A percentile compares a stretch with the other conserved stretches of the same genome.
phyloP scores from a whole-genome alignment of 2,113 vertebrate species.

The Seriola quinqueradiata region DNA sequence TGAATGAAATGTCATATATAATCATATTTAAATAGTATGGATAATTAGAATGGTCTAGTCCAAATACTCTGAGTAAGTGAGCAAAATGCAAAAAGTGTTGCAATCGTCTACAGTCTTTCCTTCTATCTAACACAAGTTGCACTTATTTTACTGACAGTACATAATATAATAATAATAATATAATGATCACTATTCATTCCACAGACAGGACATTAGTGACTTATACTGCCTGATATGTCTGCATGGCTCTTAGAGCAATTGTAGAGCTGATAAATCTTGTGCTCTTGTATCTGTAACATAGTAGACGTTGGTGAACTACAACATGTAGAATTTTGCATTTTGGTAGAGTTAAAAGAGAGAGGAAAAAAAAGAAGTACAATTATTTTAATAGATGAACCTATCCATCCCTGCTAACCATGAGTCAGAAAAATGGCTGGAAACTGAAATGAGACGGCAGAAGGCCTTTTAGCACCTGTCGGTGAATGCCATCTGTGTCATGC shows the following conservation, averaged over 20 bases:
- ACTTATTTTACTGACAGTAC: too few species aligned
- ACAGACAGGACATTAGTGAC: too few species aligned
- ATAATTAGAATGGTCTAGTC: too few species aligned
- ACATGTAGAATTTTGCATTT: background rate
- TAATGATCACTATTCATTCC: too few species aligned
- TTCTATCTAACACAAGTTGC: background rate
- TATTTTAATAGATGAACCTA: background rate
- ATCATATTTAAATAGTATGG: too few species aligned
- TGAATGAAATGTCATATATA: too few species aligned
- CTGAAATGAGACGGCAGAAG: background rate
- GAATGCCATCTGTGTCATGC: background rate
- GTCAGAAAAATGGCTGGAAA: background rate
- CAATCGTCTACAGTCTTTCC: too few species aligned
- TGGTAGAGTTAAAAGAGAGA: background rate
- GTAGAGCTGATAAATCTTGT: background rate
- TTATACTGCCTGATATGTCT: background rate
- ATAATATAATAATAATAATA: too few species aligned
- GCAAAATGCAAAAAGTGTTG: too few species aligned
- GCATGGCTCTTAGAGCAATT: background rate
- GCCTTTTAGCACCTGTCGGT: constrained; percentile 19
- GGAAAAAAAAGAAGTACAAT: background rate
- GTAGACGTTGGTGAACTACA: background rate
- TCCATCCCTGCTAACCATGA: background rate
- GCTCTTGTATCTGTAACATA: background rate
- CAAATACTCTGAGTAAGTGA: too few species aligned